These are phyloP conservation scores for Nymphicus hollandicus DNA, from an alignment of 2,113 vertebrate genomes.

Conservation along the genomic window DNA sequence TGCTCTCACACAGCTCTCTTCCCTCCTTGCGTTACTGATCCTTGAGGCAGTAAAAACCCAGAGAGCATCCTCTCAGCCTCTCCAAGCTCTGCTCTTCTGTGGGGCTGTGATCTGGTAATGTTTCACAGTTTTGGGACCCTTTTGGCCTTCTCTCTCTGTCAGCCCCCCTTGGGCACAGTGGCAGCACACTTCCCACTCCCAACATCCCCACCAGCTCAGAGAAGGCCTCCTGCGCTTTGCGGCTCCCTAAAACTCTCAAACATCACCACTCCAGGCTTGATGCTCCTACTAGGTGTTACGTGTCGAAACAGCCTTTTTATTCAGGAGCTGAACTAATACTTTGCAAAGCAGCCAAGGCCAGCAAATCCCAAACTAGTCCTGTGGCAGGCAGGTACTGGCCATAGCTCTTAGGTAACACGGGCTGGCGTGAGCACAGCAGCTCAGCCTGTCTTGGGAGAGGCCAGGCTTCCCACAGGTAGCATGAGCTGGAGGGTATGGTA, in stretches of 20 bases:
- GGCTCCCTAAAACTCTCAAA: not conserved
- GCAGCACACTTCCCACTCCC: not conserved
- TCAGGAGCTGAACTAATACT: not conserved
- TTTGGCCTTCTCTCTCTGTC: not conserved
- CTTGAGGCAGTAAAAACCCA: not conserved
- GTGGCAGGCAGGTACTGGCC: not conserved
- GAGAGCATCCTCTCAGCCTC: not conserved
- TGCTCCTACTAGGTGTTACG: no score
- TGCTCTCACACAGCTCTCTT: not conserved
- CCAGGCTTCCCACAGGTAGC: fast-evolving
- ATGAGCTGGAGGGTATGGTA: not conserved
- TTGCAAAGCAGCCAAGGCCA: not conserved
- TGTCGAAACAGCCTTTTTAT: not conserved
- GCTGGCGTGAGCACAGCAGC: not conserved
- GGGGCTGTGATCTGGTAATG: not conserved
- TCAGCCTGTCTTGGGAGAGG: not conserved
- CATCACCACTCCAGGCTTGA: not conserved
- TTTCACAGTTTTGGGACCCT: not conserved
- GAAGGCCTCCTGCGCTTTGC: not conserved
- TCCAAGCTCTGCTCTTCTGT: not conserved
- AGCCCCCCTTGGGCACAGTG: fast-evolving
- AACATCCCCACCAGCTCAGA: not conserved
- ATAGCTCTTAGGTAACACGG: not conserved
- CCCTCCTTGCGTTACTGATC: not conserved
- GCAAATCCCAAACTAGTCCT: not conserved